Percentiles rank a stretch among this genome's conserved stretches.
Evolutionary conservation across 2,113 vertebrate genomes (phyloP).

Genomic region (Rhinopomastus cyanomelas): DNA sequence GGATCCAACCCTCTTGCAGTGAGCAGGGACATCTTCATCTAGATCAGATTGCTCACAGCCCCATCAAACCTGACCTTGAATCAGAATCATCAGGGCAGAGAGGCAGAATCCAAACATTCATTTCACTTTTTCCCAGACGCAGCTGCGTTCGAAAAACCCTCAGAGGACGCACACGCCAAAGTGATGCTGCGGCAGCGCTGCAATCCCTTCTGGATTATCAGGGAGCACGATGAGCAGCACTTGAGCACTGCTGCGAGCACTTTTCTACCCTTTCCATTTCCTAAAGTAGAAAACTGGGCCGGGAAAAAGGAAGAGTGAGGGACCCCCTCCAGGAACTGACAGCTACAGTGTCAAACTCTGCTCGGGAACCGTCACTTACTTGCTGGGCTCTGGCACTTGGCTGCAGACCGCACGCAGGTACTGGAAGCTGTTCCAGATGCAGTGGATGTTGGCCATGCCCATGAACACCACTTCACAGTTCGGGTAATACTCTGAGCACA

Average conservation of each 20-base stretch:
- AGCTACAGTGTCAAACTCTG: not conserved
- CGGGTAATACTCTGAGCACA: constrained; percentile 91
- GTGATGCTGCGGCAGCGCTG: not conserved
- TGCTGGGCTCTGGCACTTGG: constrained; percentile 98
- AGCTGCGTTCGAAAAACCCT: not conserved
- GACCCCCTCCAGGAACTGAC: not conserved
- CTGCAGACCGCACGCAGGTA: constrained; percentile 93
- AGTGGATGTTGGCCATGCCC: constrained; percentile 99
- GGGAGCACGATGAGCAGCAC: not conserved
- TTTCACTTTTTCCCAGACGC: not conserved
- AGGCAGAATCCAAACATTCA: not conserved
- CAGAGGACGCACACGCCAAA: not conserved
- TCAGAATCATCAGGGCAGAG: too few species aligned
- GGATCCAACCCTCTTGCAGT: too few species aligned
- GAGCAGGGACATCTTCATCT: too few species aligned
- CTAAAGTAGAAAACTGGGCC: not conserved
- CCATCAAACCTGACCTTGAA: too few species aligned
- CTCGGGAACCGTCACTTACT: constrained; percentile 78
- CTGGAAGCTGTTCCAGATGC: constrained; percentile 98
- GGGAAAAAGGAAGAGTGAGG: not conserved
- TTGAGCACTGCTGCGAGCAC: not conserved
- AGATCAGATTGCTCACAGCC: too few species aligned
- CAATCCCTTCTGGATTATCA: not conserved
- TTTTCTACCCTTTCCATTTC: not conserved
- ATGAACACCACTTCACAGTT: constrained; percentile 98